phyloP scores from a whole-genome alignment of 2,888 invertebrate genomes.

The Ernsta delagoae region DNA sequence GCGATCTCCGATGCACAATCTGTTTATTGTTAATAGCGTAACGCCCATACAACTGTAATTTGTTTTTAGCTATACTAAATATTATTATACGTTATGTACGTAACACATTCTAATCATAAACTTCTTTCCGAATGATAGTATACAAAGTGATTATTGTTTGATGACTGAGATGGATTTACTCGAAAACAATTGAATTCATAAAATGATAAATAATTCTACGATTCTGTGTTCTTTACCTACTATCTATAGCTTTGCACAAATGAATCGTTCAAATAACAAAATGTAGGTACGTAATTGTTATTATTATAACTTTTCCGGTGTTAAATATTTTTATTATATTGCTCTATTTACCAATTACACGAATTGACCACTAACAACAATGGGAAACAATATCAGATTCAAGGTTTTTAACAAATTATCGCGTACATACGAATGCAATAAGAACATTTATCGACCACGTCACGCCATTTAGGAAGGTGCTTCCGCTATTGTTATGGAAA shows the following conservation, averaged over 20 bases:
- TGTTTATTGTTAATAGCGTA: constrained; percentile 7
- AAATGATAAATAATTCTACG: no score
- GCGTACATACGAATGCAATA: constrained; percentile 41
- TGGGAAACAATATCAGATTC: constrained; percentile 44
- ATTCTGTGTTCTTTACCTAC: no score
- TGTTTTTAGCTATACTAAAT: not conserved
- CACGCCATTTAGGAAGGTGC: constrained; percentile 41
- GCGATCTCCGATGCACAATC: constrained; percentile 16
- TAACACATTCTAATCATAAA: not conserved
- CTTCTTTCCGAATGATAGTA: not conserved
- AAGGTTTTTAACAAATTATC: constrained; percentile 45
- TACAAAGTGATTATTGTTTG: not conserved
- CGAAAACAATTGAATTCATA: no score
- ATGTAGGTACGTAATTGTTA: no score
- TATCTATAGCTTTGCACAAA: no score
- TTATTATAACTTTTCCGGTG: not conserved
- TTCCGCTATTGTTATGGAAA: constrained; percentile 39
- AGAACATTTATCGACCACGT: constrained; percentile 42
- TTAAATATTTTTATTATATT: not conserved
- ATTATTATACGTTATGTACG: no score
- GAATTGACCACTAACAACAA: constrained; percentile 15
- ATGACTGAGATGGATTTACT: no score
- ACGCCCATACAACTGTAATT: not conserved
- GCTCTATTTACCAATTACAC: constrained; percentile 19
- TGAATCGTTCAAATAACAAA: not conserved